A percentile compares a stretch with the other conserved stretches of the same genome.
phyloP scores from a whole-genome alignment of 2,888 invertebrate genomes.

The Patella pellucida region DNA sequence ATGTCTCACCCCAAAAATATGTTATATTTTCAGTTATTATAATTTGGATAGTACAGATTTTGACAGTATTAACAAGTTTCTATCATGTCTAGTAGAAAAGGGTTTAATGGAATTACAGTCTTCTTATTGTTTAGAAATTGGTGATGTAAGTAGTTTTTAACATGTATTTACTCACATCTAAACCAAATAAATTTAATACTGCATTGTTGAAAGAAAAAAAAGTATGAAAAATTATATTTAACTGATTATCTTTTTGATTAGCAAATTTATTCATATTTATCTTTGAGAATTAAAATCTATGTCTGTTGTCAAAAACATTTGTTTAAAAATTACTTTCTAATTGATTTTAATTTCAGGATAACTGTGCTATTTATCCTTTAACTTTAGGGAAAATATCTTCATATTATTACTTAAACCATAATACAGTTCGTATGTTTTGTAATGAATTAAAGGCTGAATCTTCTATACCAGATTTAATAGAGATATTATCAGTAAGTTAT shows the following conservation, averaged over 20 bases:
- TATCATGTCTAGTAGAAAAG: conserved; percentile 86
- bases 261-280: too few relatives aligned
- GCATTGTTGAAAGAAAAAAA: too few relatives aligned
- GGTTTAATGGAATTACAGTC: conserved; percentile 81
- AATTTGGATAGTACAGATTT: conserved; percentile 66
- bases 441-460: conserved; percentile 78
- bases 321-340: too few relatives aligned
- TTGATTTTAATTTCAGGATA: conserved; percentile 29
- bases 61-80: conserved; percentile 75
- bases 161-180: too few relatives aligned
- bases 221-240: too few relatives aligned
- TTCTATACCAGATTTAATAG: conserved; percentile 81
- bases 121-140: conserved; percentile 85
- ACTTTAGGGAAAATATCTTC: conserved; percentile 94
- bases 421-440: conserved; percentile 88
- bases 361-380: conserved; percentile 45
- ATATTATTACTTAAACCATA: conserved; percentile 95
- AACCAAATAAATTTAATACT: too few relatives aligned
- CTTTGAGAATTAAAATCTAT: too few relatives aligned
- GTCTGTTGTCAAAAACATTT: too few relatives aligned
- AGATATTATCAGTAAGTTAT: conserved; percentile 78
- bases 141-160: conserved; percentile 69
- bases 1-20: background rate
- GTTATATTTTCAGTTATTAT: conserved; percentile 65
- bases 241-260: too few relatives aligned